phyloP scores from a whole-genome alignment of 2,113 vertebrate species.

The Lanius collurio region DNA sequence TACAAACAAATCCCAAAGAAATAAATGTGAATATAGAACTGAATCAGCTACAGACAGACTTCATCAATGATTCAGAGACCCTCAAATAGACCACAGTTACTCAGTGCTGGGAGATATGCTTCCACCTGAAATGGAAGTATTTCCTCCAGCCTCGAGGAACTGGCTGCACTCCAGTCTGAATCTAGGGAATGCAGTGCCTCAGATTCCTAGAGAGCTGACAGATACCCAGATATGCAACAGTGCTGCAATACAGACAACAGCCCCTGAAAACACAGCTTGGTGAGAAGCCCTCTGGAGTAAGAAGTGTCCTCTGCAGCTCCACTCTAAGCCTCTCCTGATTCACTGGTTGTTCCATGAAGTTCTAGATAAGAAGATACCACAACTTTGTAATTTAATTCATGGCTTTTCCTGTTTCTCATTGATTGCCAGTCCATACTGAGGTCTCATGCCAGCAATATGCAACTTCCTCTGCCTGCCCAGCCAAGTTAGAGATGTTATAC shows the following conservation, averaged over 20 bases:
- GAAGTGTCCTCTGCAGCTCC: background rate
- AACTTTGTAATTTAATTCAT: background rate
- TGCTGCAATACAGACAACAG: background rate
- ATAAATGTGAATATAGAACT: background rate
- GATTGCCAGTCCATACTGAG: background rate
- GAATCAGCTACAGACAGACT: background rate
- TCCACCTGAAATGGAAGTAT: background rate
- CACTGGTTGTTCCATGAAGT: background rate
- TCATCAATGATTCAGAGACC: background rate
- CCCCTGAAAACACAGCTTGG: background rate
- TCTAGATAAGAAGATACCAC: background rate
- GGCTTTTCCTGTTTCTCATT: background rate
- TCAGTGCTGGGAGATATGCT: background rate
- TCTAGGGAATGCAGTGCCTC: slow-evolving; percentile 20
- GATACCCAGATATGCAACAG: background rate
- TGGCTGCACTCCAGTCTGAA: background rate
- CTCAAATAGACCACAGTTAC: background rate
- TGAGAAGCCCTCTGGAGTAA: background rate
- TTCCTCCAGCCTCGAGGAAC: background rate
- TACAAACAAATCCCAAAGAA: background rate
- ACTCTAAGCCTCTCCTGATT: background rate
- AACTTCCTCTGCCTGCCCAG: background rate
- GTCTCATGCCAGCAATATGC: rapidly evolving
- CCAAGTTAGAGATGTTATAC: background rate
- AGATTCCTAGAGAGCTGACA: slow-evolving; percentile 34